A percentile compares a stretch with the other conserved stretches of the same genome.
phyloP scores from a whole-genome alignment of 2,797 vertebrate genomes.

The Xenops minutus region DNA sequence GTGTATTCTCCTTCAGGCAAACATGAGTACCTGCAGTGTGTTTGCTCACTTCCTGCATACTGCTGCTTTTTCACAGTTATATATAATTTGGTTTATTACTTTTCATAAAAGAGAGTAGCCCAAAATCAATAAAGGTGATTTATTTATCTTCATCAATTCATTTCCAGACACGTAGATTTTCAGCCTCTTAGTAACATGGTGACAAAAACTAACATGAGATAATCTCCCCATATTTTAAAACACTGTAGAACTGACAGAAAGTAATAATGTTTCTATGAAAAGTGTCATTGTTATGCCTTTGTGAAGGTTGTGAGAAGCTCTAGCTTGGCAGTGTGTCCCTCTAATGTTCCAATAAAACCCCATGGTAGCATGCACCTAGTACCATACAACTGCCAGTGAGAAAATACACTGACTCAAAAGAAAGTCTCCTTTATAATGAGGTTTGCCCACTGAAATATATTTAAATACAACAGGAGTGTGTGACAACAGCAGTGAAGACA shows the following conservation, averaged over 20 bases:
- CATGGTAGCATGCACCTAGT: background rate
- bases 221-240: background rate
- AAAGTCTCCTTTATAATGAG: background rate
- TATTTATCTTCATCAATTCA: background rate
- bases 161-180: background rate
- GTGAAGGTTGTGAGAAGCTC: background rate
- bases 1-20: conserved; percentile 5
- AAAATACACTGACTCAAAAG: background rate
- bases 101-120: background rate
- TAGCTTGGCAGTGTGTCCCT: background rate
- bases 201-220: background rate
- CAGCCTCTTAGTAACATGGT: background rate
- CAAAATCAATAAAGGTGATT: background rate
- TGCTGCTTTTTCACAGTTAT: background rate
- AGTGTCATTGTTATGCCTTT: background rate
- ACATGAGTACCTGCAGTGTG: background rate
- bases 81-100: background rate
- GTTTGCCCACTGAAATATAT: background rate
- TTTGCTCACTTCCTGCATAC: background rate
- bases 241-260: background rate
- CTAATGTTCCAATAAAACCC: background rate
- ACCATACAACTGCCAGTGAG: background rate
- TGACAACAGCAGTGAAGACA: background rate
- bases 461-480: background rate
- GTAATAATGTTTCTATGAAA: background rate